Evolutionary conservation across 2,113 vertebrate species (phyloP).

Genomic region (Indicator maculatus): DNA sequence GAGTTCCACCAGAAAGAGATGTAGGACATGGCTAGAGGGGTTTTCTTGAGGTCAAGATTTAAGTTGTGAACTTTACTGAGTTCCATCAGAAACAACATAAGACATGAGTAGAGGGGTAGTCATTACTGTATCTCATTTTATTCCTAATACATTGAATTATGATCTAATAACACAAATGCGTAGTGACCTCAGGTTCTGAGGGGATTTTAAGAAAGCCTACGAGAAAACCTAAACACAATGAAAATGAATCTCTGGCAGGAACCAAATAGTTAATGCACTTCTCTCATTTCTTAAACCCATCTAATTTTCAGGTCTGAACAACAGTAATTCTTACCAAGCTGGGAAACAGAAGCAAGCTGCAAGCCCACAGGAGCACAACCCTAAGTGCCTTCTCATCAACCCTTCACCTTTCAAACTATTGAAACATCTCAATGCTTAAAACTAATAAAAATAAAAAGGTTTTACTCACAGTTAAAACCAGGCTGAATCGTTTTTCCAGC

Average conservation of each 20-base stretch:
- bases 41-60: background rate
- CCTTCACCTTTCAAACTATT: background rate
- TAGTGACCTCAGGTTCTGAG: background rate
- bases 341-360: background rate
- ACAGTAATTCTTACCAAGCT: background rate
- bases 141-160: background rate
- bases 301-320: background rate
- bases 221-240: background rate
- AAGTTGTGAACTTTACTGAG: background rate
- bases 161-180: background rate
- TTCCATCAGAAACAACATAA: background rate
- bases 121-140: background rate
- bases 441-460: background rate
- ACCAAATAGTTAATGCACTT: background rate
- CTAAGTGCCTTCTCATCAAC: background rate
- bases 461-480: constrained; percentile 93
- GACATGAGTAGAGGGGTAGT: background rate
- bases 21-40: background rate
- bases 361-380: background rate
- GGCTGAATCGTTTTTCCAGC: constrained; percentile 81
- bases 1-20: background rate
- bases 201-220: background rate
- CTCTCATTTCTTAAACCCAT: background rate
- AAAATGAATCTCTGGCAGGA: background rate
- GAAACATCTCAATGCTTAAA: background rate